A percentile compares a stretch with the other conserved stretches of the same genome.
These are phyloP conservation scores for Trididemnum clinides DNA, from an alignment of 23 tunicate species.

Conservation along the genomic window DNA sequence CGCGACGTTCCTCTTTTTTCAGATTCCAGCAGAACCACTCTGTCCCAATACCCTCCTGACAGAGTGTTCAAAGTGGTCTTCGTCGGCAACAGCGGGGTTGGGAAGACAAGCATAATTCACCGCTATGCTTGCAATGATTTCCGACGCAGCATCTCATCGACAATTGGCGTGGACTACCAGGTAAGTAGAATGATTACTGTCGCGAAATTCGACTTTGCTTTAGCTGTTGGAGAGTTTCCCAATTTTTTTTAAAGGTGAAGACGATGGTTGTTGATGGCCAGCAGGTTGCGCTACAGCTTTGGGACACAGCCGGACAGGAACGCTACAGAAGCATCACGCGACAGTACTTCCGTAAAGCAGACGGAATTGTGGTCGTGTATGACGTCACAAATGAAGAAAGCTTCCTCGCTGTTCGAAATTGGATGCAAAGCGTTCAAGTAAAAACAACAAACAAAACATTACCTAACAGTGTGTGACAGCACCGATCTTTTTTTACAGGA, in stretches of 20 bases:
- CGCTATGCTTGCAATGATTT: slow-evolving; percentile 25
- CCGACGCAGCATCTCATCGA: slow-evolving; percentile 1
- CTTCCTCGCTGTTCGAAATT: slow-evolving; percentile 45
- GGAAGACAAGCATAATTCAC: slow-evolving; percentile 51
- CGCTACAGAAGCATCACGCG: slow-evolving; percentile 49
- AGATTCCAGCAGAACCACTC: too few relatives aligned
- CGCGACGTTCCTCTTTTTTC: neutral
- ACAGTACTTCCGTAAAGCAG: slow-evolving; percentile 55
- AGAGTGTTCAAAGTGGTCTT: slow-evolving; percentile 46
- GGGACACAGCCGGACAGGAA: slow-evolving; percentile 69
- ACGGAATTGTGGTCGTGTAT: slow-evolving; percentile 49
- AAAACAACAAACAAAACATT: neutral
- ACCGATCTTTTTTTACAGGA: slow-evolving; percentile 17
- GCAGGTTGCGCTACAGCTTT: slow-evolving; percentile 31
- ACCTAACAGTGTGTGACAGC: neutral
- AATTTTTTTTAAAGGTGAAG: slow-evolving; percentile 15
- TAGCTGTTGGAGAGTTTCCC: neutral
- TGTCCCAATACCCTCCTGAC: slow-evolving; percentile 3
- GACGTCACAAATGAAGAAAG: slow-evolving; percentile 60
- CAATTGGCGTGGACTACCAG: slow-evolving; percentile 57
- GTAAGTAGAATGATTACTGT: too few relatives aligned
- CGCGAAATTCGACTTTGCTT: too few relatives aligned
- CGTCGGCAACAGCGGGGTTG: slow-evolving; percentile 61
- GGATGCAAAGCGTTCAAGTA: slow-evolving; percentile 56
- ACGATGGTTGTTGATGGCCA: slow-evolving; percentile 25